These are phyloP conservation scores for Trachythela sp. DNA, from an alignment of 64 coral and sea anemone genomes.

Conservation along the genomic window DNA sequence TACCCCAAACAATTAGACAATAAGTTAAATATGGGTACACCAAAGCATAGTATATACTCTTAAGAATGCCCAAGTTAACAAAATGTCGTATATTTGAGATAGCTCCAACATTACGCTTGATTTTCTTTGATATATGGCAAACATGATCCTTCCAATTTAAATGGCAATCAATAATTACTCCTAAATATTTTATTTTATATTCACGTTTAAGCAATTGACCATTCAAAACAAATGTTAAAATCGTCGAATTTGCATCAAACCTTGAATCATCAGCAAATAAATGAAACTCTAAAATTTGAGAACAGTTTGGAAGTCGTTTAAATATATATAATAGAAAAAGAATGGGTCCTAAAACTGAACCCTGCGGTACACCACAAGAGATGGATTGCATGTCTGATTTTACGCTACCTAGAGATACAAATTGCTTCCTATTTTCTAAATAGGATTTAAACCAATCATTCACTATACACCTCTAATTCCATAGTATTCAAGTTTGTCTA, in stretches of 20 bases:
- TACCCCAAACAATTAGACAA: background rate
- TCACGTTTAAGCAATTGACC: background rate
- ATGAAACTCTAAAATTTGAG: background rate
- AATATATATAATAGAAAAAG: background rate
- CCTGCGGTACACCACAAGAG: background rate
- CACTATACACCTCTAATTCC: background rate
- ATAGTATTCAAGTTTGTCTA: background rate
- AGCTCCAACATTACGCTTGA: background rate
- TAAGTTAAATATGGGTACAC: background rate
- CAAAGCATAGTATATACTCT: background rate
- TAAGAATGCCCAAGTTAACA: background rate
- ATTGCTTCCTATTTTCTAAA: background rate
- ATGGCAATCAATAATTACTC: background rate
- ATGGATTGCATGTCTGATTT: background rate
- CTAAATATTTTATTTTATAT: background rate
- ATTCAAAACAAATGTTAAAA: background rate
- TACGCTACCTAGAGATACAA: background rate
- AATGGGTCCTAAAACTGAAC: background rate
- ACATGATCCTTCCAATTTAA: background rate
- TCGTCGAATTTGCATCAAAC: too few species aligned
- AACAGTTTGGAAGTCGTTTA: background rate
- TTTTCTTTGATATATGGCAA: background rate
- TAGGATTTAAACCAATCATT: background rate
- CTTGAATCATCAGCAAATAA: background rate
- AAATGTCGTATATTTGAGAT: background rate